Conservation (phyloP, 2,797 vertebrate genomes). For the Huso huso region DNA sequence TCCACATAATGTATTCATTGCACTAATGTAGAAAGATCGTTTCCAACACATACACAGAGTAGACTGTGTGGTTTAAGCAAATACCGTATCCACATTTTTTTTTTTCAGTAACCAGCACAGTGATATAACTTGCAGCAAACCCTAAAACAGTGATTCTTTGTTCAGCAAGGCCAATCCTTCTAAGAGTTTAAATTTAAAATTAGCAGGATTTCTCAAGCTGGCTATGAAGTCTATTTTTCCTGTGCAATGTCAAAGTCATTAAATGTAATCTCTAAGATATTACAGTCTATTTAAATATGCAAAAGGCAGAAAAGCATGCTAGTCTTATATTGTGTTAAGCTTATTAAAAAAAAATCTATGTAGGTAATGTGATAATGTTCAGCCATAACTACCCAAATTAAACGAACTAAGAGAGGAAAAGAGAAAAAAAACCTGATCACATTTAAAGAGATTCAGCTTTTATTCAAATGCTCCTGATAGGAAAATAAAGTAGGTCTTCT, state of each 20-base stretch:
- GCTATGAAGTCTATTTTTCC: background rate
- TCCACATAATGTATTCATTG: too few relatives aligned
- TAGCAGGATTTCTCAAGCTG: slow-evolving; percentile 15
- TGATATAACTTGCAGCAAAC: too few relatives aligned
- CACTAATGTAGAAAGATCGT: too few relatives aligned
- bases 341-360: slow-evolving; percentile 11
- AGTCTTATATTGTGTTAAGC: slow-evolving; percentile 8
- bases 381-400: slow-evolving; percentile 6
- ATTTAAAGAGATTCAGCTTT: slow-evolving; percentile 7
- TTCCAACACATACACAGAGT: too few relatives aligned
- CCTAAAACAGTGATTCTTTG: too few relatives aligned
- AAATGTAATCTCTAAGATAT: slow-evolving; percentile 8
- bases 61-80: too few relatives aligned
- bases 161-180: slow-evolving; percentile 8
- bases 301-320: background rate
- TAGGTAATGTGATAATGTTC: slow-evolving; percentile 13
- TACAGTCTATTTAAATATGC: slow-evolving; percentile 17
- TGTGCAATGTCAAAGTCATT: slow-evolving; percentile 7
- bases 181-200: slow-evolving; percentile 18
- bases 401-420: slow-evolving; percentile 1
- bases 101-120: too few relatives aligned
- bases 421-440: slow-evolving; percentile 1
- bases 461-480: background rate
- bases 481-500: slow-evolving; percentile 21
- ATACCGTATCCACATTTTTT: too few relatives aligned